phyloP scores from a whole-genome alignment of 2,113 vertebrate species.

The Pelusios castaneus region DNA sequence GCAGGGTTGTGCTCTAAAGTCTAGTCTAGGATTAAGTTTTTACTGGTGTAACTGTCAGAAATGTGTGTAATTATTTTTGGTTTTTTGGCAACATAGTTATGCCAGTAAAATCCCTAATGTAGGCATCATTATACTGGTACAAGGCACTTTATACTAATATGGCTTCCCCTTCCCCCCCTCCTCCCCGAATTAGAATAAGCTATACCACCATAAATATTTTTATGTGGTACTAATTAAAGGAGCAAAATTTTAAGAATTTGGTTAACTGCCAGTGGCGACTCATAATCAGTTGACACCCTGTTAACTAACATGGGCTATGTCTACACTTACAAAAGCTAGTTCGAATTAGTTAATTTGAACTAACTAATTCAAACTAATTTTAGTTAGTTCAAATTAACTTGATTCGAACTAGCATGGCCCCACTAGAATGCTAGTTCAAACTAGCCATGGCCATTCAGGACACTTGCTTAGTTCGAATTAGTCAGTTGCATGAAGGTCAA shows the following conservation, averaged over 20 bases:
- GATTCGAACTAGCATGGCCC: no score
- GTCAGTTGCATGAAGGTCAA: no score
- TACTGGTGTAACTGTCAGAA: not conserved
- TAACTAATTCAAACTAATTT: no score
- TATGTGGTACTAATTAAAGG: not conserved
- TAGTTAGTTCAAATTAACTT: no score
- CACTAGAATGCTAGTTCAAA: no score
- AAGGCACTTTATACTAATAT: rapidly evolving
- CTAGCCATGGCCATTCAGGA: no score
- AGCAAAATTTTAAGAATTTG: not conserved
- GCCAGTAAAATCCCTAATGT: not conserved
- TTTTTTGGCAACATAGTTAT: not conserved
- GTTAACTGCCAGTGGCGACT: not conserved
- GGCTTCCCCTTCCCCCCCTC: not conserved
- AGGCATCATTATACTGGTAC: not conserved
- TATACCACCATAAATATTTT: not conserved
- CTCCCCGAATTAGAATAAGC: not conserved
- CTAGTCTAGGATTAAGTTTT: not conserved
- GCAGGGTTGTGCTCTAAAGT: not conserved
- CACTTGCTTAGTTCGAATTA: no score
- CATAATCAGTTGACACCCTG: not conserved
- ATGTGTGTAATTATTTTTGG: not conserved
- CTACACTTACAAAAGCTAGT: no score
- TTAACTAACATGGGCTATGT: no score
- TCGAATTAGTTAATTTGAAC: no score